A percentile compares a stretch with the other conserved stretches of the same genome.
Conservation (phyloP, 2,797 vertebrate genomes). For the Cirrhinus molitorella region DNA sequence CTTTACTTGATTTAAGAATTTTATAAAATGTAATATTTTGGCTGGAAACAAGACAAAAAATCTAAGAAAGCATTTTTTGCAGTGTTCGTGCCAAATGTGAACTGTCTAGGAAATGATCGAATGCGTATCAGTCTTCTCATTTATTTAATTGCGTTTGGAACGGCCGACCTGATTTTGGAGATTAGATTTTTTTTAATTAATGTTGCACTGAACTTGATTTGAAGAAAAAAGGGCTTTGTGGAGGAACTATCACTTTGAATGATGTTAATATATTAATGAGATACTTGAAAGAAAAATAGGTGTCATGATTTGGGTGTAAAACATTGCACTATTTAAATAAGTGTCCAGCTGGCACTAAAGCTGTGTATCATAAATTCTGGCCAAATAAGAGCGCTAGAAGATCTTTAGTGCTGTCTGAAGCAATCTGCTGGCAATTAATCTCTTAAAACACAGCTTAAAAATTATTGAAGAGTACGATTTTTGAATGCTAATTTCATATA, state of each 20-base stretch:
- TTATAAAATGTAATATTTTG: no score
- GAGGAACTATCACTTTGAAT: slow-evolving; percentile 4
- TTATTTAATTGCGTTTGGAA: slow-evolving; percentile 20
- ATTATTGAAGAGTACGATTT: not conserved
- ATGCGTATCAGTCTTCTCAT: slow-evolving; percentile 16
- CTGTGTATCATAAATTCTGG: not conserved
- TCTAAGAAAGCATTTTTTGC: no score
- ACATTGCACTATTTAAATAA: not conserved
- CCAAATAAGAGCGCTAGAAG: not conserved
- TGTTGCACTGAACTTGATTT: slow-evolving; percentile 43
- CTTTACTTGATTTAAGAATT: no score
- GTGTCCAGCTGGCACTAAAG: slow-evolving; percentile 10
- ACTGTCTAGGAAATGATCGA: slow-evolving; percentile 14
- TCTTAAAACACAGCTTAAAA: not conserved
- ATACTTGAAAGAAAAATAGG: slow-evolving; percentile 21
- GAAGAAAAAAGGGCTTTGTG: slow-evolving; percentile 19
- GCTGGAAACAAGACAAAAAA: no score
- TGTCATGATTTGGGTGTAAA: slow-evolving; percentile 34
- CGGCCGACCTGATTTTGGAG: slow-evolving; percentile 8
- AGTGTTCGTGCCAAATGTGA: slow-evolving; percentile 28
- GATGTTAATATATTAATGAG: slow-evolving; percentile 17
- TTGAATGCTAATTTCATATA: no score
- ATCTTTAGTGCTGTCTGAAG: slow-evolving; percentile 2
- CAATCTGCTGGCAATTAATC: not conserved
- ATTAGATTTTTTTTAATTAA: slow-evolving; percentile 34